A percentile compares a stretch with the other conserved stretches of the same genome.
Evolutionary conservation across 2,113 vertebrate species (phyloP).

Genomic region (Oreochromis spilurus): DNA sequence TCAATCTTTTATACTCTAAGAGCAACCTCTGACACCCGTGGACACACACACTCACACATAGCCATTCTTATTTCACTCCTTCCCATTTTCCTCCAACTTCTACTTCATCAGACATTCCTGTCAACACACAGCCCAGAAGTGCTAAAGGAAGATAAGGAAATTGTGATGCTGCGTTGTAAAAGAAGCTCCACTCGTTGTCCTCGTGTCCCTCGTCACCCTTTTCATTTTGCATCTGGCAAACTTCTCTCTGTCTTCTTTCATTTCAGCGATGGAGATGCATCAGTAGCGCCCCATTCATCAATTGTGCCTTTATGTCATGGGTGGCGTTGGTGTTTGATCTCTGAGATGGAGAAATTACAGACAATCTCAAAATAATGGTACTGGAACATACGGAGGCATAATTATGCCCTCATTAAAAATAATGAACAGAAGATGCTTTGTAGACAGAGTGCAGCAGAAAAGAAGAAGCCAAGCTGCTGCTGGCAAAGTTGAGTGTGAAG

Average conservation of each 20-base stretch:
- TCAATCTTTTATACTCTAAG: neutral
- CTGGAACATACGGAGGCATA: neutral
- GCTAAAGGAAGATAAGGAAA: neutral
- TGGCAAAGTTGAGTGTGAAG: neutral
- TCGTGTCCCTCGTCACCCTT: neutral
- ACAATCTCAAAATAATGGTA: neutral
- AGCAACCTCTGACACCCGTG: neutral
- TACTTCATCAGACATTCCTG: neutral
- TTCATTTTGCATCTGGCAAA: constrained; percentile 29
- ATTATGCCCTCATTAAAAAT: constrained; percentile 26
- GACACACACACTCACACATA: neutral
- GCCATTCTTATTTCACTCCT: neutral
- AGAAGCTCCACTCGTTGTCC: neutral
- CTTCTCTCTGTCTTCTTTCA: neutral
- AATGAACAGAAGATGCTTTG: neutral
- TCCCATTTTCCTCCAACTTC: neutral
- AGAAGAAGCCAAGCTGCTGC: neutral
- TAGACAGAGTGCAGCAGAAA: neutral
- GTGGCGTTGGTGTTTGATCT: constrained; percentile 28
- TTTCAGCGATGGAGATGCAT: constrained; percentile 1
- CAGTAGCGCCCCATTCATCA: neutral
- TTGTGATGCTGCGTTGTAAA: neutral
- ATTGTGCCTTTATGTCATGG: neutral
- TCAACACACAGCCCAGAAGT: neutral
- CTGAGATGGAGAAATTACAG: constrained; percentile 12